These are phyloP conservation scores for Epinephelus lanceolatus DNA, from an alignment of 2,113 vertebrate species.

Conservation along the genomic window DNA sequence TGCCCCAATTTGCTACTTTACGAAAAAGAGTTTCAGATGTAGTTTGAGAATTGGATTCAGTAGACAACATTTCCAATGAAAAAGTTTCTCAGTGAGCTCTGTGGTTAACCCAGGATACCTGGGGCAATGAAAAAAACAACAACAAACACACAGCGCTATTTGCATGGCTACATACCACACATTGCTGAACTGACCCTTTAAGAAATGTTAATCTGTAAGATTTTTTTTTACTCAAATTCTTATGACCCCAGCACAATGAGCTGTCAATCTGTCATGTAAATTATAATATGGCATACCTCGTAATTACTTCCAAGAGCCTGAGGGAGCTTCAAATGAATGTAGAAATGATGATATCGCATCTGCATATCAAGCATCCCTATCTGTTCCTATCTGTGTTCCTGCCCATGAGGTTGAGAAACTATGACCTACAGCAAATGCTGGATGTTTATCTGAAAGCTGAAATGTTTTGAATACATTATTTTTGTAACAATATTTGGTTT, in stretches of 20 bases:
- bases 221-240: background rate
- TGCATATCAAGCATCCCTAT: background rate
- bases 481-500: background rate
- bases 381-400: no score
- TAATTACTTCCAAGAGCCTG: background rate
- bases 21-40: background rate
- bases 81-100: background rate
- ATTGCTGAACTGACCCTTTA: background rate
- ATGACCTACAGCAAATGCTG: background rate
- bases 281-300: background rate
- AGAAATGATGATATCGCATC: background rate
- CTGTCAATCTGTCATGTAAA: background rate
- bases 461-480: background rate
- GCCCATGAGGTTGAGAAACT: background rate
- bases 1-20: background rate
- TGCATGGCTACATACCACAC: background rate
- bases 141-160: no score
- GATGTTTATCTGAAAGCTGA: background rate
- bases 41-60: background rate
- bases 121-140: background rate
- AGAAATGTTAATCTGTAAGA: background rate
- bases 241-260: background rate
- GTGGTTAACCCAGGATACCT: background rate
- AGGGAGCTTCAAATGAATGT: background rate
- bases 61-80: background rate